A percentile compares a stretch with the other conserved stretches of the same genome.
These are phyloP conservation scores for Melanotaenia maccullochi DNA, from an alignment of 2,797 vertebrate genomes.

Conservation along the genomic window DNA sequence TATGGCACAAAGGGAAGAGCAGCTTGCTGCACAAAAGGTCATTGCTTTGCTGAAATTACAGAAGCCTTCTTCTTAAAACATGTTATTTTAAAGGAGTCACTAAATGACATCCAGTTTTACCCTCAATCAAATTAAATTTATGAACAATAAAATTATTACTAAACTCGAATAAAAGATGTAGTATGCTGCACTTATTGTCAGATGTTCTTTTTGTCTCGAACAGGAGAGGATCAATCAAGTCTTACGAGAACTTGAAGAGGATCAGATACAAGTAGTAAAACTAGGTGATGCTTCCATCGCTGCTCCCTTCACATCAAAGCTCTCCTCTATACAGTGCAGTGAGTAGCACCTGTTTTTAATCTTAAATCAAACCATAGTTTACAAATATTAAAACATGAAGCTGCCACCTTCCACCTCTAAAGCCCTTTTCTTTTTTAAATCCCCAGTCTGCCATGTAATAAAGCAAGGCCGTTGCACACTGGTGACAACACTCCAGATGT, in stretches of 20 bases:
- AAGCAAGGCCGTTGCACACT: conserved; percentile 97
- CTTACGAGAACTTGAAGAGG: conserved; percentile 93
- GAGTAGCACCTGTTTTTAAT: conserved; percentile 69
- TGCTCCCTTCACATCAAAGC: conserved; percentile 97
- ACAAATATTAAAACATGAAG: conserved; percentile 5
- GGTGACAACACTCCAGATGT: conserved; percentile 98
- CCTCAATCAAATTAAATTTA: background rate
- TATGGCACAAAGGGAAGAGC: conserved; percentile 90
- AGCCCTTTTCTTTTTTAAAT: conserved; percentile 7
- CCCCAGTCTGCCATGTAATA: conserved; percentile 95
- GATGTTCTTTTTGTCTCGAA: conserved; percentile 15
- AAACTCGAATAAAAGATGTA: background rate
- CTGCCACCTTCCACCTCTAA: background rate
- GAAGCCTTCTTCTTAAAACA: background rate
- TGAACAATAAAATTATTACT: background rate
- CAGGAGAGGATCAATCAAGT: conserved; percentile 96
- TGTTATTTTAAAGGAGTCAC: background rate
- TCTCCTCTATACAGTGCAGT: conserved; percentile 99
- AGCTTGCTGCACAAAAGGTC: conserved; percentile 90
- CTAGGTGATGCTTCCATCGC: conserved; percentile 97
- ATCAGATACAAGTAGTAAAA: conserved; percentile 94
- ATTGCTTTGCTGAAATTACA: conserved; percentile 12
- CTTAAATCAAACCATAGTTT: background rate
- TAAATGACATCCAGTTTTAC: background rate
- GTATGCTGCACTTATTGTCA: conserved; percentile 22